These are phyloP conservation scores for Chaetodon auriga DNA, from an alignment of 2,113 vertebrate species.

Conservation along the genomic window DNA sequence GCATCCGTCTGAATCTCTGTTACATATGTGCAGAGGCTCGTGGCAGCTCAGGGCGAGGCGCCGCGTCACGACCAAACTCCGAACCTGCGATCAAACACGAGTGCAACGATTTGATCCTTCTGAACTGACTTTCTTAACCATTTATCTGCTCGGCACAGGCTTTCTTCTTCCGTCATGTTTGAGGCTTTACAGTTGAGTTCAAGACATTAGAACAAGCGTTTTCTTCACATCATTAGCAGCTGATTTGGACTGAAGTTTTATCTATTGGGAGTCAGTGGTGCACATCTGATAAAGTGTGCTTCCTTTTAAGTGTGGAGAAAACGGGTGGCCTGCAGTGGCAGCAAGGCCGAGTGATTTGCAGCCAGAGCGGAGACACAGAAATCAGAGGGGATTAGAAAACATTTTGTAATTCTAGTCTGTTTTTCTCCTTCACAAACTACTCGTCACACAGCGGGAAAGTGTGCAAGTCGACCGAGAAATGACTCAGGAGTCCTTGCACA, in stretches of 20 bases:
- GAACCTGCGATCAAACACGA: constrained; percentile 9
- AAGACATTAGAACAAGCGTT: constrained; percentile 29
- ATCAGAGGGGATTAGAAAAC: constrained; percentile 50
- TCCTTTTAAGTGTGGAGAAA: constrained; percentile 25
- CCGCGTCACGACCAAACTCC: background rate
- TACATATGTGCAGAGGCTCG: constrained; percentile 18
- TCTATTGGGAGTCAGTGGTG: constrained; percentile 42
- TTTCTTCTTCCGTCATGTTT: constrained; percentile 8
- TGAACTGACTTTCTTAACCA: constrained; percentile 6
- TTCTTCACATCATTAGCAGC: constrained; percentile 51
- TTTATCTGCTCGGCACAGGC: constrained; percentile 30
- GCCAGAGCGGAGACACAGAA: constrained; percentile 37
- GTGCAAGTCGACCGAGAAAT: constrained; percentile 25
- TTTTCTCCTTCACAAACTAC: constrained; percentile 50
- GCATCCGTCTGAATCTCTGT: constrained; percentile 21
- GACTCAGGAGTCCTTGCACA: background rate
- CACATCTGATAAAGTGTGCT: constrained; percentile 54
- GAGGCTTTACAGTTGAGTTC: constrained; percentile 41
- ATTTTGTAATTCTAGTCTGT: constrained; percentile 41
- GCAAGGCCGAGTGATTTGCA: constrained; percentile 44
- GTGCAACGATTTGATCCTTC: background rate
- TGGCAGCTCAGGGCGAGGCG: constrained; percentile 5
- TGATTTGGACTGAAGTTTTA: constrained; percentile 47
- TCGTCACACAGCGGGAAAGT: constrained; percentile 9
- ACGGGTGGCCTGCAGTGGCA: constrained; percentile 39